phyloP scores from a whole-genome alignment of 2,888 invertebrate species.

The Dyspetes luteomarginatus region DNA sequence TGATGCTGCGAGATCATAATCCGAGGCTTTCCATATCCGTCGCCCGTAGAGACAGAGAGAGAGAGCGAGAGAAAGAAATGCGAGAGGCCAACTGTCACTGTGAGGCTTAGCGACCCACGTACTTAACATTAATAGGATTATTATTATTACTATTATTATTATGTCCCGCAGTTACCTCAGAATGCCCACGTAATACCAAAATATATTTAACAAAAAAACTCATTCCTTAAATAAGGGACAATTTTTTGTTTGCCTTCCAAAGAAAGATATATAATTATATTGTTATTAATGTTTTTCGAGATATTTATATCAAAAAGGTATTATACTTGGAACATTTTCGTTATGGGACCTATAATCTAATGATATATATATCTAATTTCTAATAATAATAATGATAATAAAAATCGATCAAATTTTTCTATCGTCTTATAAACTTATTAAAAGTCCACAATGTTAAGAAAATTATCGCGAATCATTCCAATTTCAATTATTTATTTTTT shows the following conservation, averaged over 20 bases:
- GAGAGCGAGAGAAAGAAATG: conserved; percentile 1
- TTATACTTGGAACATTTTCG: not conserved
- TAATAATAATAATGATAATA: too few species aligned
- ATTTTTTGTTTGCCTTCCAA: not conserved
- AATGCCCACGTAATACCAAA: conserved; percentile 24
- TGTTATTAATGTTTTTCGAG: not conserved
- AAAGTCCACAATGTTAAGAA: too few species aligned
- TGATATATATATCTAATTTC: too few species aligned
- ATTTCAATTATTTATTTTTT: too few species aligned
- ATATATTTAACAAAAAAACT: not conserved
- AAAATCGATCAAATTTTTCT: too few species aligned
- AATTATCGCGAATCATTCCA: too few species aligned
- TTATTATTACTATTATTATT: conserved; percentile 9
- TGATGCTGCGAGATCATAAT: conserved; percentile 65
- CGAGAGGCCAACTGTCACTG: conserved; percentile 39
- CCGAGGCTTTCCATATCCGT: conserved; percentile 67
- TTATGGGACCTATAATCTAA: too few species aligned
- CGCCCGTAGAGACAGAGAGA: too few species aligned
- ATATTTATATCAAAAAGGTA: not conserved
- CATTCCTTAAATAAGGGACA: not conserved
- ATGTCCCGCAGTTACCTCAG: conserved; percentile 4
- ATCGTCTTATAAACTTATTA: too few species aligned
- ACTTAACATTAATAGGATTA: conserved; percentile 34
- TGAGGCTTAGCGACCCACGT: conserved; percentile 52
- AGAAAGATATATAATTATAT: not conserved